phyloP scores from a whole-genome alignment of 2,888 invertebrate genomes.

The Aphelenchoides bicaudatus region DNA sequence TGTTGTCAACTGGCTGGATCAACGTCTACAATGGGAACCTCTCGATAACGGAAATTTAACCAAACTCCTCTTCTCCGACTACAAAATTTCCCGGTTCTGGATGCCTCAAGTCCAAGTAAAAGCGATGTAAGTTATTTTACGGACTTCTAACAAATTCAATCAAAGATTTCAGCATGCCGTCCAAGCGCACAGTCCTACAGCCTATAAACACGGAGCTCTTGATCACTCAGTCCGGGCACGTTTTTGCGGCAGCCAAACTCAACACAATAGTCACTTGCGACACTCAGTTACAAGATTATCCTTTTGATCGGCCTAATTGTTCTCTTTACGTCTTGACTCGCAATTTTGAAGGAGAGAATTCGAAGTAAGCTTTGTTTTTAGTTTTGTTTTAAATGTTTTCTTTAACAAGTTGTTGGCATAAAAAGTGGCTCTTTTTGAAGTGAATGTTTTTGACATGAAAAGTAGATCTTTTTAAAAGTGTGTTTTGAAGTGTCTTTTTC shows the following conservation, averaged over 20 bases:
- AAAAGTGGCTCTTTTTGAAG: no score
- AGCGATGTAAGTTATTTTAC: constrained; percentile 6
- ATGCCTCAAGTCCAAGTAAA: constrained; percentile 17
- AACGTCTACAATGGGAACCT: constrained; percentile 24
- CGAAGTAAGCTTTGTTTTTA: no score
- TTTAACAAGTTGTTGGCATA: no score
- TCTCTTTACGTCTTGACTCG: constrained; percentile 8
- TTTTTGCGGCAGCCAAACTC: constrained; percentile 3
- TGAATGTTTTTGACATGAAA: no score
- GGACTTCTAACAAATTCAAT: neutral
- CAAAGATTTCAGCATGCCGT: constrained; percentile 1
- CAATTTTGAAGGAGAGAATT: constrained; percentile 1
- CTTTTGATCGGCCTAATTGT: constrained; percentile 15
- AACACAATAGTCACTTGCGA: neutral
- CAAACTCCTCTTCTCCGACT: constrained; percentile 12
- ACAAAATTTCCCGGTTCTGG: constrained; percentile 12
- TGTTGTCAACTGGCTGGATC: constrained; percentile 20
- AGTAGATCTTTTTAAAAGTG: no score
- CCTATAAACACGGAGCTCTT: constrained; percentile 14
- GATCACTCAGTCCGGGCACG: constrained; percentile 6
- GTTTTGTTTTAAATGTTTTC: no score
- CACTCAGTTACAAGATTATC: neutral
- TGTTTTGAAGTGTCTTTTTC: no score
- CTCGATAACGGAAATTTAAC: constrained; percentile 26
- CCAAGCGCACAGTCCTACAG: neutral